Evolutionary conservation across 2,888 invertebrate genomes (phyloP).

Genomic region (Flexamia atlantica): DNA sequence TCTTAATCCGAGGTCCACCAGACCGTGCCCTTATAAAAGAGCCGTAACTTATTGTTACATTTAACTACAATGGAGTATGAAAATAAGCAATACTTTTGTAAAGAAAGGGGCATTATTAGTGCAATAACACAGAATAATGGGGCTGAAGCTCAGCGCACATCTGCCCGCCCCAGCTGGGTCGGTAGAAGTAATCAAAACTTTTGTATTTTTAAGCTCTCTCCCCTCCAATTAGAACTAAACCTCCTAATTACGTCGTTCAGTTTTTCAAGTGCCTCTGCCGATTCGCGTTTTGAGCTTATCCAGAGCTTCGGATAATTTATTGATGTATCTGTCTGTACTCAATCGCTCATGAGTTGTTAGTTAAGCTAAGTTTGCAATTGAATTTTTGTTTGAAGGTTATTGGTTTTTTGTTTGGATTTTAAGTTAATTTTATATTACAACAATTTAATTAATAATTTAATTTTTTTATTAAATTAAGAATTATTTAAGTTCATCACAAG

Average conservation of each 20-base stretch:
- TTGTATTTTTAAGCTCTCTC: constrained; percentile 47
- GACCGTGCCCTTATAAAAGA: neutral
- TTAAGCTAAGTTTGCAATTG: too few species aligned
- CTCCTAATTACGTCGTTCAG: constrained; percentile 40
- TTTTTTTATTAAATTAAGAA: too few species aligned
- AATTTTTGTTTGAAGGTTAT: too few species aligned
- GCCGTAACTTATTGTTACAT: neutral
- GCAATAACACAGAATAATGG: constrained; percentile 37
- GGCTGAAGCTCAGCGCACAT: neutral
- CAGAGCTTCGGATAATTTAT: neutral
- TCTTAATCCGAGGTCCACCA: neutral
- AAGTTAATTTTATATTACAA: too few species aligned
- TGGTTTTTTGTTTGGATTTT: too few species aligned
- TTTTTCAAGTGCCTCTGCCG: constrained; percentile 40
- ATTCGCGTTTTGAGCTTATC: constrained; percentile 9
- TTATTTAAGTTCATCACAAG: too few species aligned
- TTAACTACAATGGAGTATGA: neutral
- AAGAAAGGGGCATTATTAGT: neutral
- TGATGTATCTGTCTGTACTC: neutral
- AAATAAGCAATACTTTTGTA: neutral
- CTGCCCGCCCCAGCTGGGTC: constrained; percentile 30
- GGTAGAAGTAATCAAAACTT: constrained; percentile 52
- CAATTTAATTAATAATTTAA: too few species aligned
- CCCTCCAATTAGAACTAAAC: constrained; percentile 43
- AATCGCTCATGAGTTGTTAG: neutral